These are phyloP conservation scores for Oxytorus armatus DNA, from an alignment of 2,888 invertebrate genomes.

Conservation along the genomic window DNA sequence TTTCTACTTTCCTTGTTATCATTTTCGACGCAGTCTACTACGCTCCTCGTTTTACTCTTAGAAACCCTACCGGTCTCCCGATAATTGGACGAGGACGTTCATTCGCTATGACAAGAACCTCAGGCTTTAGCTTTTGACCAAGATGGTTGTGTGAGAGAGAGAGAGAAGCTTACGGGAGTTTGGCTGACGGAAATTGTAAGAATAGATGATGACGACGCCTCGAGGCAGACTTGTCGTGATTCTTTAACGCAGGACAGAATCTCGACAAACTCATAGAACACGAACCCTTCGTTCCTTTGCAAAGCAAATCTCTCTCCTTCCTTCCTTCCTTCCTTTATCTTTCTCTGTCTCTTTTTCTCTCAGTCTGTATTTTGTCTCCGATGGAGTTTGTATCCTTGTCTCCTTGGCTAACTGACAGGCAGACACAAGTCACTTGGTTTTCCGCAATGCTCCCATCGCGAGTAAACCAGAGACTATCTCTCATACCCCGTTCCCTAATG, in stretches of 20 bases:
- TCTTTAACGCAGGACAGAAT: neutral
- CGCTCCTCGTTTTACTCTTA: conserved; percentile 10
- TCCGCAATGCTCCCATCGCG: conserved; percentile 16
- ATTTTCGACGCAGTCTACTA: conserved; percentile 6
- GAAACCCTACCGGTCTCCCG: conserved; percentile 38
- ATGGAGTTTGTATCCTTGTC: conserved; percentile 47
- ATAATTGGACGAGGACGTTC: conserved; percentile 69
- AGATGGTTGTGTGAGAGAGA: neutral
- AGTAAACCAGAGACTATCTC: conserved; percentile 9
- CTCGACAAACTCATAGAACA: neutral
- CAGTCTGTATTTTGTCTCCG: neutral
- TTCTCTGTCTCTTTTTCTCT: conserved; percentile 22
- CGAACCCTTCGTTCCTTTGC: conserved; percentile 24
- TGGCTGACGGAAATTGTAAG: neutral
- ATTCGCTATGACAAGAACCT: conserved; percentile 65
- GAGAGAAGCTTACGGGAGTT: conserved; percentile 25
- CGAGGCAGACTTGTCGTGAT: conserved; percentile 1
- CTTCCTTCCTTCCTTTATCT: neutral
- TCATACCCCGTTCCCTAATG: conserved; percentile 24
- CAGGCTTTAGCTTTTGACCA: conserved; percentile 17
- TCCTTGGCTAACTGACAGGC: conserved; percentile 53
- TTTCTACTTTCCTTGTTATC: neutral
- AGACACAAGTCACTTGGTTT: conserved; percentile 50
- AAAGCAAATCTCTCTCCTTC: conserved; percentile 4
- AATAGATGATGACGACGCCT: conserved; percentile 34